Conservation (phyloP, 2,797 vertebrate species). For the Sebastes minor region DNA sequence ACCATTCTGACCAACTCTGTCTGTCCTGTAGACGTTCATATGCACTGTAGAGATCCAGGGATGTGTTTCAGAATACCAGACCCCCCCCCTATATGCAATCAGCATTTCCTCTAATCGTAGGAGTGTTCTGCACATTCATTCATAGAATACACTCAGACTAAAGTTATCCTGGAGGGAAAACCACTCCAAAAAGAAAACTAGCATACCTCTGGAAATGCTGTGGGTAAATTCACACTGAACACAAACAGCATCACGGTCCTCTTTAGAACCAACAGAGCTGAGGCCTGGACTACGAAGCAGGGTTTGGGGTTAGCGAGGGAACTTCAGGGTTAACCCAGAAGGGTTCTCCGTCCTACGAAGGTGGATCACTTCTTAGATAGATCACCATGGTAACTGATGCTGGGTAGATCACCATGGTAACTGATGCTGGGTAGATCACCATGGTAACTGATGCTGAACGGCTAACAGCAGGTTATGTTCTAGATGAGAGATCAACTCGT, state of each 20-base stretch:
- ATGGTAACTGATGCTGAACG: too few relatives aligned
- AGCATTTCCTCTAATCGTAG: conserved; percentile 29
- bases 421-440: too few relatives aligned
- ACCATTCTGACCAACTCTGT: conserved; percentile 4
- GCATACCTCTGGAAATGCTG: conserved; percentile 41
- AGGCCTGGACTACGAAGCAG: background rate
- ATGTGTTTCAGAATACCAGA: conserved; percentile 44
- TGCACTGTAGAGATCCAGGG: conserved; percentile 58
- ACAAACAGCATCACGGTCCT: conserved; percentile 11
- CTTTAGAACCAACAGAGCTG: conserved; percentile 25
- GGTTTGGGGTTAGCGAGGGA: too few relatives aligned
- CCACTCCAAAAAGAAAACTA: conserved; percentile 3
- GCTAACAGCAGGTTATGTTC: too few relatives aligned
- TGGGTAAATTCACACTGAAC: background rate
- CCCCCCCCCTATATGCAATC: conserved; percentile 42
- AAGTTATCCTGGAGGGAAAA: background rate
- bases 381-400: too few relatives aligned
- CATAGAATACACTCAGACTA: conserved; percentile 26
- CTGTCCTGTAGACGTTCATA: conserved; percentile 34
- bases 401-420: too few relatives aligned
- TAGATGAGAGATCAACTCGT: too few relatives aligned
- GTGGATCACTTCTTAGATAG: too few relatives aligned
- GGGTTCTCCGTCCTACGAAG: too few relatives aligned
- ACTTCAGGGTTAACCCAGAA: too few relatives aligned
- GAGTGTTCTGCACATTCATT: conserved; percentile 24